Evolutionary conservation across 1,140 invertebrate species (phyloP).

Genomic region (Ectropis grisescens): DNA sequence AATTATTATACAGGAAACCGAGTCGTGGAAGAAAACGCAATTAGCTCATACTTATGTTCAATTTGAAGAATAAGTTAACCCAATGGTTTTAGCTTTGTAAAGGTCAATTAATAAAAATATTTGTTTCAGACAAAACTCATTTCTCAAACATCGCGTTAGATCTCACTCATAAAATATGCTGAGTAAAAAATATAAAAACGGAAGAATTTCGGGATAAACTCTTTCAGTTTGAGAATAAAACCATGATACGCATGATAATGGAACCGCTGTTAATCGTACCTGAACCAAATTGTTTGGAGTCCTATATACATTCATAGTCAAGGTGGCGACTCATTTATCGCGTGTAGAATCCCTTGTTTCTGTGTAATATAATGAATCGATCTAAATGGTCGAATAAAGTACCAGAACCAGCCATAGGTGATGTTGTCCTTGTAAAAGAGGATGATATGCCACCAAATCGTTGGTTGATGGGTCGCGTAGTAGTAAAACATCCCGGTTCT

Average conservation of each 20-base stretch:
- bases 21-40: constrained; percentile 3
- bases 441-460: too few relatives aligned
- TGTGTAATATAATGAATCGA: too few relatives aligned
- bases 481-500: too few relatives aligned
- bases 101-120: background rate
- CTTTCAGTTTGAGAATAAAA: constrained; percentile 1
- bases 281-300: background rate
- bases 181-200: constrained; percentile 2
- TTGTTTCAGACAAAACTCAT: background rate
- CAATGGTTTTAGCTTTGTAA: constrained; percentile 1
- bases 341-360: background rate
- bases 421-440: too few relatives aligned
- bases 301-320: too few relatives aligned
- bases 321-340: background rate
- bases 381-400: too few relatives aligned
- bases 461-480: too few relatives aligned
- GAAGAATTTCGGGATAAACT: constrained; percentile 4
- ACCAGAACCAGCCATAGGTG: too few relatives aligned
- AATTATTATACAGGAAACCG: too few relatives aligned
- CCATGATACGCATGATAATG: background rate
- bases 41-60: background rate
- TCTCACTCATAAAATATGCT: constrained; percentile 1
- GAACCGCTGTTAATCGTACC: background rate
- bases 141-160: constrained; percentile 2
- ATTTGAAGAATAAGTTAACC: background rate